Conservation (phyloP, 2,113 vertebrate genomes). For the Bufo bufo region DNA sequence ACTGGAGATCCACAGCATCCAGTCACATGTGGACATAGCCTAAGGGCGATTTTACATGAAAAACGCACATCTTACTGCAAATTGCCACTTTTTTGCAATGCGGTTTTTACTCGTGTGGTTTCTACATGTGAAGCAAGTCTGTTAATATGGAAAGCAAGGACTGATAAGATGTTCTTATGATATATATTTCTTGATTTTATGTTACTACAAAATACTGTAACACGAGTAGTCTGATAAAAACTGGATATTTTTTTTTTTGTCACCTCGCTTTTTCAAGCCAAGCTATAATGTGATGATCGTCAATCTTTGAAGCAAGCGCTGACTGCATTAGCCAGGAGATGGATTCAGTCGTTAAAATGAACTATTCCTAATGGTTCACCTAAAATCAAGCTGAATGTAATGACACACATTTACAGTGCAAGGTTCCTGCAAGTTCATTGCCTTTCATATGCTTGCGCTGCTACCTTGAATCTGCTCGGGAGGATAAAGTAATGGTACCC, state of each 20-base stretch:
- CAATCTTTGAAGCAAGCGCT: background rate
- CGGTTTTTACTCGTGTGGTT: too few species aligned
- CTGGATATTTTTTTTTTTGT: background rate
- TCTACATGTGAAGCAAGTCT: background rate
- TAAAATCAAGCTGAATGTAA: slow-evolving; percentile 9
- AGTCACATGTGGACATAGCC: too few species aligned
- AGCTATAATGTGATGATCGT: background rate
- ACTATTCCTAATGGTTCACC: slow-evolving; percentile 21
- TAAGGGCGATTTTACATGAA: too few species aligned
- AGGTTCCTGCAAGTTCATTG: slow-evolving; percentile 3
- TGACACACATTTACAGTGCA: slow-evolving; percentile 18
- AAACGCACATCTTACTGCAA: too few species aligned
- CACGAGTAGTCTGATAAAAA: background rate
- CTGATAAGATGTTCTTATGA: background rate
- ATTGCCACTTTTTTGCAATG: too few species aligned
- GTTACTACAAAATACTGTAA: background rate
- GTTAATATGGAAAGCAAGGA: background rate
- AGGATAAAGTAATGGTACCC: slow-evolving; percentile 4
- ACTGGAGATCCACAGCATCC: too few species aligned
- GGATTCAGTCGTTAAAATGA: slow-evolving; percentile 34
- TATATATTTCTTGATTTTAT: background rate
- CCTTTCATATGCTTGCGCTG: slow-evolving; percentile 24
- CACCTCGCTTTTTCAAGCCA: background rate
- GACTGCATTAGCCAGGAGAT: slow-evolving; percentile 21
- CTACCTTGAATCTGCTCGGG: slow-evolving; percentile 8